Evolutionary conservation across 1,140 invertebrate genomes (phyloP).

Genomic region (honey bee (Apis mellifera)): DNA sequence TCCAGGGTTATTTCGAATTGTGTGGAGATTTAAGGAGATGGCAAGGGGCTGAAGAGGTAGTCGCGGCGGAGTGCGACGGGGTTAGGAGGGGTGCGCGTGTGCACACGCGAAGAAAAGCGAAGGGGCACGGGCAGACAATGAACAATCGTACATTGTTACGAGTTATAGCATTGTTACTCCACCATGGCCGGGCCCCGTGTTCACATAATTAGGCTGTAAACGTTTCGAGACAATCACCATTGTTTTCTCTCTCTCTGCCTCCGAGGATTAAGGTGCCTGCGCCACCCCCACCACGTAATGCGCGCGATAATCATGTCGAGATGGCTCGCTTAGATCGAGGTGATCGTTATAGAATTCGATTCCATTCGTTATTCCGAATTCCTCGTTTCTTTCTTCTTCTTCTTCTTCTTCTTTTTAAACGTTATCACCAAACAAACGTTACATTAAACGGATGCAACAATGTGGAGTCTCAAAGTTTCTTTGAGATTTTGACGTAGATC

Average conservation of each 20-base stretch:
- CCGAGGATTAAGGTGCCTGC: conserved; percentile 58
- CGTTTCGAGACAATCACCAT: conserved; percentile 82
- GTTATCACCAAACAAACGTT: too few relatives aligned
- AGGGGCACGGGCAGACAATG: conserved; percentile 76
- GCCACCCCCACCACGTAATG: conserved; percentile 24
- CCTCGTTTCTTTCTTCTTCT: not conserved
- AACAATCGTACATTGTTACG: conserved; percentile 83
- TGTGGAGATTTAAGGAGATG: not conserved
- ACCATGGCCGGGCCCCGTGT: conserved; percentile 76
- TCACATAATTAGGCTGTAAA: conserved; percentile 83
- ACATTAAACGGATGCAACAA: too few relatives aligned
- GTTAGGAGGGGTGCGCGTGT: conserved; percentile 56
- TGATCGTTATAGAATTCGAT: conserved; percentile 1
- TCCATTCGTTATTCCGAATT: not conserved
- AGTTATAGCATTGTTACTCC: conserved; percentile 82
- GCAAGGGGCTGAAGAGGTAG: conserved; percentile 2
- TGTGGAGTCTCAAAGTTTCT: too few relatives aligned
- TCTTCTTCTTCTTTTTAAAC: too few relatives aligned
- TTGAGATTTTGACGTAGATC: too few relatives aligned
- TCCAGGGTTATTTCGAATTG: too few relatives aligned
- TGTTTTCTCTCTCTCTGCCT: conserved; percentile 71
- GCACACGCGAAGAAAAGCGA: conserved; percentile 61
- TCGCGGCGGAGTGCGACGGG: conserved; percentile 29
- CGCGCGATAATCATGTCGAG: conserved; percentile 39
- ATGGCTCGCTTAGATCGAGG: conserved; percentile 17